phyloP scores from a whole-genome alignment of 2,888 invertebrate genomes.

The Cataglyphis cursor region DNA sequence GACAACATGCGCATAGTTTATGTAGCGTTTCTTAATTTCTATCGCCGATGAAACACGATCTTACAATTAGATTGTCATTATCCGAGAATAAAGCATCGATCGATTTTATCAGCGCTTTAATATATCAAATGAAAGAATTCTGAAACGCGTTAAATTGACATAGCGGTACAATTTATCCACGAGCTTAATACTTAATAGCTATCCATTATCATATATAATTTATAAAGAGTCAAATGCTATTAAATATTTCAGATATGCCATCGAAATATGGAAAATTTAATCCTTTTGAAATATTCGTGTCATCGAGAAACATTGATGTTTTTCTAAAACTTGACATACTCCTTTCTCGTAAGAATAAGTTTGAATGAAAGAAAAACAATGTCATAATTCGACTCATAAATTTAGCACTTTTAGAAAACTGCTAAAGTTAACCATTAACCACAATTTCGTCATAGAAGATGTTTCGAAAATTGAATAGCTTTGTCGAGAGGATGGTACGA shows the following conservation, averaged over 20 bases:
- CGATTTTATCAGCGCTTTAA: neutral
- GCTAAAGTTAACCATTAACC: neutral
- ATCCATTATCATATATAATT: neutral
- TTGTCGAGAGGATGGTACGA: neutral
- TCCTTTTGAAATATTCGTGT: neutral
- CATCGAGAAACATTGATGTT: neutral
- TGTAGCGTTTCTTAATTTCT: neutral
- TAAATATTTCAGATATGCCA: neutral
- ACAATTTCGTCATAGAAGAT: neutral
- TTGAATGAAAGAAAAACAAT: neutral
- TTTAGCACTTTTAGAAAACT: neutral
- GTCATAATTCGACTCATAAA: neutral
- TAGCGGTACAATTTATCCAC: neutral
- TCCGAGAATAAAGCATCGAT: neutral
- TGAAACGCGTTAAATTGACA: neutral
- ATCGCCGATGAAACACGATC: neutral
- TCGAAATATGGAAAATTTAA: neutral
- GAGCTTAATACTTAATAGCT: neutral
- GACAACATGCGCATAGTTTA: neutral
- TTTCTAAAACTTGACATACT: neutral
- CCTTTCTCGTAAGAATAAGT: neutral
- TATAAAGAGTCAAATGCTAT: neutral
- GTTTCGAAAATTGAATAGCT: neutral
- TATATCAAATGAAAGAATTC: neutral
- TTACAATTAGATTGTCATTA: neutral